A percentile compares a stretch with the other conserved stretches of the same genome.
phyloP scores from a whole-genome alignment of 2,797 vertebrate species.

The Acridotheres tristis region DNA sequence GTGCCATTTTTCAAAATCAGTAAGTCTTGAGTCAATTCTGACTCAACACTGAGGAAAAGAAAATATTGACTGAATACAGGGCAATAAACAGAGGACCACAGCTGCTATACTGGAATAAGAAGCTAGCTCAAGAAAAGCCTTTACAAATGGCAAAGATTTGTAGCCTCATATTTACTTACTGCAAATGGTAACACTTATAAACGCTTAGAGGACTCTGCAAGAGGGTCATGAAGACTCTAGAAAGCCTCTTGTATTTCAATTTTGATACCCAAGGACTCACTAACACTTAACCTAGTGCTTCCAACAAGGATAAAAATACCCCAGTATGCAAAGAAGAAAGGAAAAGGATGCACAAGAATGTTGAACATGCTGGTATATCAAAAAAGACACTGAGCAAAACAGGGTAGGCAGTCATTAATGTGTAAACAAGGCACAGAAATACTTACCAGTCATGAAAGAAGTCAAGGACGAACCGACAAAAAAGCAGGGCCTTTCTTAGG shows the following conservation, averaged over 20 bases:
- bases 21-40: background rate
- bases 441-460: background rate
- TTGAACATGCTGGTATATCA: background rate
- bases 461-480: background rate
- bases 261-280: background rate
- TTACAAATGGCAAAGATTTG: slow-evolving; percentile 4
- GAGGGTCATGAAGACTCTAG: background rate
- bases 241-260: background rate
- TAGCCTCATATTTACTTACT: background rate
- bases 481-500: background rate
- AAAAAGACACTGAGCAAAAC: background rate
- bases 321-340: background rate
- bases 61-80: slow-evolving; percentile 33
- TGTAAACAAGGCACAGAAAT: background rate
- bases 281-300: background rate
- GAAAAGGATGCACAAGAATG: background rate
- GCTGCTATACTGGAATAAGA: background rate
- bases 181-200: background rate
- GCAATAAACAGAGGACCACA: slow-evolving; percentile 6
- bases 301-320: background rate
- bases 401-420: background rate
- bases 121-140: background rate
- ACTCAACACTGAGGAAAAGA: background rate
- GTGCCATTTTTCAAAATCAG: background rate
- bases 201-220: background rate